phyloP scores from a whole-genome alignment of 2,888 invertebrate genomes.

The Listrodromus nycthemerus region DNA sequence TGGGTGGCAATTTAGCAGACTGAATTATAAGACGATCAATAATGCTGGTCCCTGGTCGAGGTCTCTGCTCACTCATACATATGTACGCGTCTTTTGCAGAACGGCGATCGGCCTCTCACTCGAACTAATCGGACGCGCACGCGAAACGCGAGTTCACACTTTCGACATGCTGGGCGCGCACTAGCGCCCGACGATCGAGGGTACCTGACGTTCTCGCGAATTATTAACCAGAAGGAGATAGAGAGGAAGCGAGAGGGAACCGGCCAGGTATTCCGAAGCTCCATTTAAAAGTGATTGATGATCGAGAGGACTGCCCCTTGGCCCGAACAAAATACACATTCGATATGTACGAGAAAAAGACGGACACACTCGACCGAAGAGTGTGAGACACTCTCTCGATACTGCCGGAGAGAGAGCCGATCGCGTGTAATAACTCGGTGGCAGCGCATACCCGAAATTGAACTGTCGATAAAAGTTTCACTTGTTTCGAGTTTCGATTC shows the following conservation, averaged over 20 bases:
- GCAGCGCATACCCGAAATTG: slow-evolving; percentile 62
- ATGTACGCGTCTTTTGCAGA: slow-evolving; percentile 38
- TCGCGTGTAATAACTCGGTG: slow-evolving; percentile 55
- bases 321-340: slow-evolving; percentile 67
- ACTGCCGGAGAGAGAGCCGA: slow-evolving; percentile 24
- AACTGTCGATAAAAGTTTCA: slow-evolving; percentile 69
- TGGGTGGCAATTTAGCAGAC: slow-evolving; percentile 62
- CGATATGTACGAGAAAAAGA: slow-evolving; percentile 51
- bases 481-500: slow-evolving; percentile 45
- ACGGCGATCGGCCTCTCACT: slow-evolving; percentile 28
- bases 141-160: slow-evolving; percentile 63
- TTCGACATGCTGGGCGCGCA: slow-evolving; percentile 51
- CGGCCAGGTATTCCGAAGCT: slow-evolving; percentile 66
- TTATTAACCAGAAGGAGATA: slow-evolving; percentile 67
- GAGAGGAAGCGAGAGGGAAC: slow-evolving; percentile 17
- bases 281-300: slow-evolving; percentile 72
- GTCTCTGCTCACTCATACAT: slow-evolving; percentile 50
- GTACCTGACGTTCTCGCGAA: slow-evolving; percentile 61
- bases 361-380: slow-evolving; percentile 5
- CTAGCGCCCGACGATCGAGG: slow-evolving; percentile 39
- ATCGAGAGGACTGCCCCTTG: slow-evolving; percentile 70
- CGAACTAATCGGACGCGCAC: slow-evolving; percentile 56
- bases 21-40: slow-evolving; percentile 69
- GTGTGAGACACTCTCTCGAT: slow-evolving; percentile 42
- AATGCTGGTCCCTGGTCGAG: slow-evolving; percentile 60